Evolutionary conservation across 2,797 vertebrate species (phyloP).

Genomic region (Hybognathus amarus): DNA sequence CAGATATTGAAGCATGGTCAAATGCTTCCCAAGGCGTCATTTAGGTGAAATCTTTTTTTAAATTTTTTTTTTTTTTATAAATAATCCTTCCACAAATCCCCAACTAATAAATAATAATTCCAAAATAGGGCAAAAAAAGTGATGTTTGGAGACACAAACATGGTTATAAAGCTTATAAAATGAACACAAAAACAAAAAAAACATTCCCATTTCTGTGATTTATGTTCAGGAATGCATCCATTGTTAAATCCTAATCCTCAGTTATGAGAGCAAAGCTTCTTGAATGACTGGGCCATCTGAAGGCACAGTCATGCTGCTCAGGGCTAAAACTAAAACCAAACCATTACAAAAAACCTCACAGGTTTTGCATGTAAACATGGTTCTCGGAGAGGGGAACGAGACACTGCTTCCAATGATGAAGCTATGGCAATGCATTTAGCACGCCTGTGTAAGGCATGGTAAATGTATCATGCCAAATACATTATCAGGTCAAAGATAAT

Average conservation of each 20-base stretch:
- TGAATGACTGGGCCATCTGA: slow-evolving; percentile 53
- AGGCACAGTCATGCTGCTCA: slow-evolving; percentile 19
- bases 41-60: no score
- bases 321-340: neutral
- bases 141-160: neutral
- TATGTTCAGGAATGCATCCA: slow-evolving; percentile 66
- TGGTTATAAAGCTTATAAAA: neutral
- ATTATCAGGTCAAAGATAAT: no score
- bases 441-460: no score
- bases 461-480: no score
- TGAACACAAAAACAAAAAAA: neutral
- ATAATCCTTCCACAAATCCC: neutral
- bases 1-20: no score
- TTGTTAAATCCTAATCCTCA: slow-evolving; percentile 71
- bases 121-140: neutral
- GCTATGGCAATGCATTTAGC: no score
- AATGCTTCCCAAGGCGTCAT: no score
- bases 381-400: no score
- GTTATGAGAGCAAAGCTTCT: slow-evolving; percentile 64
- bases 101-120: neutral
- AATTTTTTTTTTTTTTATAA: no score
- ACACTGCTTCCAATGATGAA: no score
- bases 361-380: no score
- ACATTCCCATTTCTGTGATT: slow-evolving; percentile 9
- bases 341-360: neutral